Base-by-base conservation (phyloP, 2,888 invertebrate species). In the Craniophora ligustri region DNA sequence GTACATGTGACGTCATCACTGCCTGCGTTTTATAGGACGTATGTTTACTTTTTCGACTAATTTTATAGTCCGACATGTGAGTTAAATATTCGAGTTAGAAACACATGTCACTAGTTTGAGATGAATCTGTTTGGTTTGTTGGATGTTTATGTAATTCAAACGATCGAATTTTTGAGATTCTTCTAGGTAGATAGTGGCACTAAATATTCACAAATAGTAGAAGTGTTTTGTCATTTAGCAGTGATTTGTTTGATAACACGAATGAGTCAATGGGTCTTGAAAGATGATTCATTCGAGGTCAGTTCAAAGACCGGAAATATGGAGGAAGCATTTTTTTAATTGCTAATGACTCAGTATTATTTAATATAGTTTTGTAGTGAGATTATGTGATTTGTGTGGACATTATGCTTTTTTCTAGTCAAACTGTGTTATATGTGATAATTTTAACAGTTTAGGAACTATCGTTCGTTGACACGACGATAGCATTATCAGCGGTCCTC, bases 201-300 rank as follows among this genome's bases (percentile, higher is more conserved):
- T 32, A 54, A 49, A 31, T 47, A 42, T 38, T 67, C 67, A 70
- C 72, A 34, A 47, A 67, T 64, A 61, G 44, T 39, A 54, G 47
- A 41, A 49, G 35, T 59, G 58, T 67, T 74, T 72, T 71, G 80
- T 78, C 78, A 75, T 72, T 61, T 68, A 67, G 60, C 65, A 67
- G 66, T 72, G 72, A 77, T 81, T 81, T 80, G 80, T 81, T 79
- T 82, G 79, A 81, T 82, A 82, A 77, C 74, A 81, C 39, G 61
- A 30, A 32, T 84, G 84, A 82, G 71, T 84, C 83, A 80, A 57
- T 55, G 62, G 65, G 73, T 75, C 73, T 76, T 74, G 69, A 54
- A 47, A 44, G 55, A 62, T 68, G 72, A 71, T 69, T 71, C 69
- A 71, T 58, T 38, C 42, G 57, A 56, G 73, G 64, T 75, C 75